These are phyloP conservation scores for Acanthiza pusilla DNA, from an alignment of 2,797 vertebrate genomes.

Conservation along the genomic window DNA sequence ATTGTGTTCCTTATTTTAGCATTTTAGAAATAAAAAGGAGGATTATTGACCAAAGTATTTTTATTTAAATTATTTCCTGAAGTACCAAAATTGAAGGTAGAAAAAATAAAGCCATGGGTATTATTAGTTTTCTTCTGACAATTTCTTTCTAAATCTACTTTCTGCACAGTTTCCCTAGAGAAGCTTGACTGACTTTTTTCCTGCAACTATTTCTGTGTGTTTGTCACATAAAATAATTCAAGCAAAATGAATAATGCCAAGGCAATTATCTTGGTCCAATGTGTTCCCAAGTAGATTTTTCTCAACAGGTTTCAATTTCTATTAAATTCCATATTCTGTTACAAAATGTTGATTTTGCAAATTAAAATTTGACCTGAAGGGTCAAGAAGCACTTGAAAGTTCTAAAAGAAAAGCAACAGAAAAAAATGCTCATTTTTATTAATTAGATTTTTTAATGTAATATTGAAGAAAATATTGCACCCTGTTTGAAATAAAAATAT, in stretches of 20 bases:
- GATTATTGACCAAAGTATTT: background rate
- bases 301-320: background rate
- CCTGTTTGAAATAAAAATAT: background rate
- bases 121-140: background rate
- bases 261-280: background rate
- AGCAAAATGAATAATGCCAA: background rate
- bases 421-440: conserved; percentile 31
- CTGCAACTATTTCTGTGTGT: background rate
- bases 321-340: background rate
- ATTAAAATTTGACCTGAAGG: conserved; percentile 7
- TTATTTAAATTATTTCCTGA: background rate
- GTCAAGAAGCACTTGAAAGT: background rate
- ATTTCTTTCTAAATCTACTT: background rate
- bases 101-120: background rate
- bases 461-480: conserved; percentile 8
- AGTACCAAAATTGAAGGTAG: background rate
- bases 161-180: background rate
- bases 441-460: background rate
- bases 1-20: background rate
- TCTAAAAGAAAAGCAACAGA: conserved; percentile 8
- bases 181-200: background rate
- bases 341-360: conserved; percentile 2
- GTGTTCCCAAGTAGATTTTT: background rate
- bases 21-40: background rate
- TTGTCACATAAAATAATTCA: background rate